Evolutionary conservation across 2,888 invertebrate genomes (phyloP), one percentile per base, ranked within the genome.

Genomic region (Yponomeuta evonymella): DNA sequence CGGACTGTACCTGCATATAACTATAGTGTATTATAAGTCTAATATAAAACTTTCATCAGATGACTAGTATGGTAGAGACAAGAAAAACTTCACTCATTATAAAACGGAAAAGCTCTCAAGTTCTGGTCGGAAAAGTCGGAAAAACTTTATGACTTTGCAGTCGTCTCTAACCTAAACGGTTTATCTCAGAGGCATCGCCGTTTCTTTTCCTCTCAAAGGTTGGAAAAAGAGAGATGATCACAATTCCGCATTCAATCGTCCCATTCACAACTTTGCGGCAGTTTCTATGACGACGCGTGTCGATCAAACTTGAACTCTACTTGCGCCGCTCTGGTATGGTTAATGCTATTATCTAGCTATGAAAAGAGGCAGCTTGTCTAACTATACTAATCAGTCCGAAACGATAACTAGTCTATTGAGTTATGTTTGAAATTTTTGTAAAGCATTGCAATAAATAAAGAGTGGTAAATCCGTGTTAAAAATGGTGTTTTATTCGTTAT

Each of bases 281-380:
- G 70, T 51, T 66, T 51, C 43, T 33, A 70, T 29, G 65, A 12
- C 10, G 65, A 65, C 43, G 48, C 2, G 48, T 66, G 72, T 74
- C 73, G 74, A 74, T 72, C 74, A 74, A 74, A 73, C 73, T 72
- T 67, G 9, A 67, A n/a, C 30, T 29, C 30, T 29, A 65, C 9
- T 11, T 33, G 29, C 30, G 2, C 33, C 29, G 33, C 12, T 65
- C n/a, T 33, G 33, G 5, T 3, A 15, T 12, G 4, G 51, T 4
- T 58, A 58, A 15, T 2, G 4, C 12, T 15, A 58, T 4, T 58
- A 9, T 15, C 51, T 58, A 15, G 3, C 6, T 8, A 10, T 51
- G 10, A 58, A 15, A 15, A 51, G 12, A 58, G 4, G 9, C 43
- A 43, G 43, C 8, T 43, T 8, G 43, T 43, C 9, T 43, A 8